Base-by-base conservation (phyloP, 2,113 vertebrate species). In the Microcebus ravelobensis region DNA sequence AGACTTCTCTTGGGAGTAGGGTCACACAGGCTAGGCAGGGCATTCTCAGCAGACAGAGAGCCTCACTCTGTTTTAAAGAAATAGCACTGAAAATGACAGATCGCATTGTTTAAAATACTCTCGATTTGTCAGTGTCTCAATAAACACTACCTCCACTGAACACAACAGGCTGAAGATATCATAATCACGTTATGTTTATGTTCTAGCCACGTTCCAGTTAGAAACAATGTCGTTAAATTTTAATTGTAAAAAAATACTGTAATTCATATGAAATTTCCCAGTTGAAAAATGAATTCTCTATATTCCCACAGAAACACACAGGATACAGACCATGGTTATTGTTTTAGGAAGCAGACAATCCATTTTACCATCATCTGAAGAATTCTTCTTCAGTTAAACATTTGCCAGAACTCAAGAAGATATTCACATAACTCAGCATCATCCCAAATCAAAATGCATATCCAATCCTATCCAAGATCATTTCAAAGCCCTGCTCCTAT, bases 231-330 rank as follows among this genome's bases (percentile, higher is more conserved):
- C 76, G 84, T 95, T 59, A 93, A 89, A 81, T 95, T 95, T 95
- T 97, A 92, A 97, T 94, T 18, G 15, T 5, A 85, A 95, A 94
- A 45, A 84, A 48, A 45, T 63, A 5, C 27, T 74, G 88, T 96
- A 95, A 97, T 88, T 91, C 29, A 82, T 55, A 89, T 61, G 31
- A 95, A 97, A 93, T 87, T 87, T 87, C 91, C 81, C 96, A 94
- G 94, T 80, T 94, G 88, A 95, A 96, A 96, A 97, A 88, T 83
- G 61, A 96, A 87, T 87, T 31, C 25, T 88, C 76, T 74, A 3
- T 88, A 74, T 85, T 97, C 57, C 63, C 74, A 80, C 93, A 97
- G 86, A 93, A 95, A 77, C 48, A 86, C 48, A 85, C 23, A 93
- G 85, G 88, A 85, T 91, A 21, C 73, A 95, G 73, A 89, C 96